A percentile compares a stretch with the other conserved stretches of the same genome.
phyloP scores from a whole-genome alignment of 2,888 invertebrate genomes.

The Cerastis leucographa region DNA sequence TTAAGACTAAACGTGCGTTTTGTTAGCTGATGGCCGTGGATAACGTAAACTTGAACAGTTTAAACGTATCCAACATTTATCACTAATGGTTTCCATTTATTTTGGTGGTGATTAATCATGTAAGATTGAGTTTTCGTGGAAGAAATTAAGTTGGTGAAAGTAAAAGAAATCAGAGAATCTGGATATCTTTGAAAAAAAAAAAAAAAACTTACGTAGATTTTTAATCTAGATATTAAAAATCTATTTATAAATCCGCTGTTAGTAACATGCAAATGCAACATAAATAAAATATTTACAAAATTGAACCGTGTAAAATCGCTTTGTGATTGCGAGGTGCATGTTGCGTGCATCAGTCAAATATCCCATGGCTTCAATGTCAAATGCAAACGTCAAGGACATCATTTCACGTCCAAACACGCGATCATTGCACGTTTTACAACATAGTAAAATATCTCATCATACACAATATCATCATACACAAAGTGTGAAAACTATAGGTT shows the following conservation, averaged over 20 bases:
- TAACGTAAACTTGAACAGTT: constrained; percentile 54
- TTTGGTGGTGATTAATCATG: constrained; percentile 23
- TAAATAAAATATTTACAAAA: constrained; percentile 48
- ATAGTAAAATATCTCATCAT: no score
- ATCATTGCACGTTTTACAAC: constrained; percentile 71
- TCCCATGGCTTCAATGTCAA: constrained; percentile 68
- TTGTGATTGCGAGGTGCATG: constrained; percentile 54
- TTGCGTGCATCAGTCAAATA: constrained; percentile 69
- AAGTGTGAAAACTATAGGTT: no score
- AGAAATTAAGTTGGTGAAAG: background rate
- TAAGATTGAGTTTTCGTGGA: constrained; percentile 8
- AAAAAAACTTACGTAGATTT: background rate
- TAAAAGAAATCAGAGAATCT: background rate
- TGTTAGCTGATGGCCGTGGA: constrained; percentile 46
- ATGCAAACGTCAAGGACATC: constrained; percentile 64
- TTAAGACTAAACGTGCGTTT: constrained; percentile 53
- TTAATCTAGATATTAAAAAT: background rate
- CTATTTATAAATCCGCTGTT: background rate
- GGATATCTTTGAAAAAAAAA: background rate
- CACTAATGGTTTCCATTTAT: constrained; percentile 46
- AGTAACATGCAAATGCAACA: background rate
- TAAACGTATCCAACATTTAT: constrained; percentile 46
- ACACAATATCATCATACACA: no score
- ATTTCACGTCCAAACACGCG: constrained; percentile 71
- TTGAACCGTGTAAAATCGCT: constrained; percentile 27